phyloP scores from a whole-genome alignment of 1,140 invertebrate genomes.

The Papilio glaucus region DNA sequence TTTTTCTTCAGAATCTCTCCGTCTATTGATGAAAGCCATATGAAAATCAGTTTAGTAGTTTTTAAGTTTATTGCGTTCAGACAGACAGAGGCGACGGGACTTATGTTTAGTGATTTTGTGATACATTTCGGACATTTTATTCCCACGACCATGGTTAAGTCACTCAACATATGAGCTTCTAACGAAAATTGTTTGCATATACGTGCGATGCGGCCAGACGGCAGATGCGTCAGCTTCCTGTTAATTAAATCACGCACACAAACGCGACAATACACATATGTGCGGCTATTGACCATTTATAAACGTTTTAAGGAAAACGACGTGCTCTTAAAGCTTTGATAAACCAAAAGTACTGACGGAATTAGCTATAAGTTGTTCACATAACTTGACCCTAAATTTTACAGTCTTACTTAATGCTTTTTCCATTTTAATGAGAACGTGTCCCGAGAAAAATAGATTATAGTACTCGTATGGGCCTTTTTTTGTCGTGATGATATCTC shows the following conservation, averaged over 20 bases:
- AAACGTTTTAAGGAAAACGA: constrained; percentile 12
- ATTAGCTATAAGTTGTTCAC: background rate
- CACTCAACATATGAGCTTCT: constrained; percentile 16
- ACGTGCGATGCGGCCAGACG: background rate
- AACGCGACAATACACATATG: constrained; percentile 13
- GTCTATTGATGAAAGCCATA: too few relatives aligned
- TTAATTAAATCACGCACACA: constrained; percentile 35
- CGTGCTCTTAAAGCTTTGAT: background rate
- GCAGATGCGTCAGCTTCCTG: constrained; percentile 20
- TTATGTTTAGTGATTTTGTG: background rate
- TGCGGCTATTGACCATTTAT: background rate
- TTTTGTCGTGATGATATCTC: too few relatives aligned
- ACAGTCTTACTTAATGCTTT: too few relatives aligned
- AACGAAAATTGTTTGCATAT: constrained; percentile 24
- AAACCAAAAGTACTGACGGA: background rate
- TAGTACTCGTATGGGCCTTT: too few relatives aligned
- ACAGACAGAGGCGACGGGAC: too few relatives aligned
- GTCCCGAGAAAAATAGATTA: too few relatives aligned
- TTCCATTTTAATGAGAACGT: too few relatives aligned
- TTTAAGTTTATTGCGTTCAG: too few relatives aligned
- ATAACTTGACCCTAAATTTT: too few relatives aligned
- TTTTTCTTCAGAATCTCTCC: too few relatives aligned
- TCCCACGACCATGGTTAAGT: constrained; percentile 29
- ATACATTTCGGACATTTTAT: constrained; percentile 17
- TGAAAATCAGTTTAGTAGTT: too few relatives aligned